Evolutionary conservation across 1,140 invertebrate genomes (phyloP), one percentile per base, ranked within the genome.

Genomic region (Liolophura sinensis): DNA sequence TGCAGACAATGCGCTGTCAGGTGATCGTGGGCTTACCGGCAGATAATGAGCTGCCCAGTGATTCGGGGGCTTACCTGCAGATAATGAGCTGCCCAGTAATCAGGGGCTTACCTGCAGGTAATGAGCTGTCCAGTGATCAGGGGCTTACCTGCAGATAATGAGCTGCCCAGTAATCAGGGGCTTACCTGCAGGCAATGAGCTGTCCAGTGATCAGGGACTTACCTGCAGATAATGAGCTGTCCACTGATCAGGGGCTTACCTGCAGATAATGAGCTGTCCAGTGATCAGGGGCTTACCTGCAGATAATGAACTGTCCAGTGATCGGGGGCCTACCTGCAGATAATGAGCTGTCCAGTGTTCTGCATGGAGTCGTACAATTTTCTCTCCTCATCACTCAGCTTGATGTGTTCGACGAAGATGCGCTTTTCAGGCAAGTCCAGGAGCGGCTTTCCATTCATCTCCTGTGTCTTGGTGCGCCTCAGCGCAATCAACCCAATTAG

Each of bases 381-480:
- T 49, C 75, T 69, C 59, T 78, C 75, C 15, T 78, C 76, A n/a
- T 68, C 65, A 16, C 64, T 68, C 27, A 78, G 40, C 12, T 56
- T 73, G 48, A 78, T 57, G 22, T 67, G 66, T 54, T 78, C 75
- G 20, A 73, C 59, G 54, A 60, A 71, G 20, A 77, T 70, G 50
- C 70, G 57, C 24, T 69, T 69, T 12, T 60, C 62, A 14, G 76
- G 74, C 24, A 78, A 56, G 15, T 69, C 60, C 1, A 78, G 64
- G 14, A 78, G 61, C 14, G 74, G 71, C 58, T 73, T 71, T 15
- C 70, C 70, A 54, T 75, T 65, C 14, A 75, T 59, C 48, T 62
- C 68, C 62, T 71, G 70, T 14, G 58, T 73, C 62, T 78, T 78
- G 3, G 71, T 76, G 55, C 76, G 67, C n/a, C 76, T 64, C 62